Conservation (phyloP, 2,113 vertebrate genomes). For the Nicator chloris region DNA sequence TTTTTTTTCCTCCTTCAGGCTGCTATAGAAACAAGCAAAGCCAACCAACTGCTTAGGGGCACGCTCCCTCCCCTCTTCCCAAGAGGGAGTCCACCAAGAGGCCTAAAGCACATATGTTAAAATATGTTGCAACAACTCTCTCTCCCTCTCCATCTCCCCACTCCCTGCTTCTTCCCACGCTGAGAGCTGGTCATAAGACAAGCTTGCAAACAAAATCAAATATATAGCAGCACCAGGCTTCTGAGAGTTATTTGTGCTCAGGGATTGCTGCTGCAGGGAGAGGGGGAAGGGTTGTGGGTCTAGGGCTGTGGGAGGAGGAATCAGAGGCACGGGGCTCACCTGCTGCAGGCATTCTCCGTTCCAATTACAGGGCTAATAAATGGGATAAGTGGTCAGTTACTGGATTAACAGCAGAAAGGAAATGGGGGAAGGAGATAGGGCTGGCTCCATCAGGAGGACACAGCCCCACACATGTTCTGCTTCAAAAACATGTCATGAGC, state of each 20-base stretch:
- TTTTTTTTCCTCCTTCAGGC: conserved; percentile 56
- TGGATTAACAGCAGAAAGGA: conserved; percentile 46
- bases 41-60: conserved; percentile 61
- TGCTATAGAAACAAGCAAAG: conserved; percentile 71
- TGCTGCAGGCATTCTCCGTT: conserved; percentile 50
- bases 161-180: conserved; percentile 54
- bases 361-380: conserved; percentile 61
- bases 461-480: neutral
- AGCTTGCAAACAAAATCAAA: conserved; percentile 71
- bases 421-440: neutral
- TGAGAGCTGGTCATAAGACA: conserved; percentile 66
- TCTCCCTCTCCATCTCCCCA: neutral
- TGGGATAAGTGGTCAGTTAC: conserved; percentile 54
- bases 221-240: conserved; percentile 54
- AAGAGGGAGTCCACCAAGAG: conserved; percentile 47
- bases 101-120: conserved; percentile 48
- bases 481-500: conserved; percentile 41
- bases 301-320: neutral
- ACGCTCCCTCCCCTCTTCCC: neutral
- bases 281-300: neutral
- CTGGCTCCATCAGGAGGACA: conserved; percentile 8
- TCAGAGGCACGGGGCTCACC: conserved; percentile 38
- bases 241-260: neutral
- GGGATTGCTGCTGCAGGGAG: neutral
- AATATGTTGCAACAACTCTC: conserved; percentile 39